Evolutionary conservation across 2,888 invertebrate species (phyloP).

Genomic region (Saturnia japonica): DNA sequence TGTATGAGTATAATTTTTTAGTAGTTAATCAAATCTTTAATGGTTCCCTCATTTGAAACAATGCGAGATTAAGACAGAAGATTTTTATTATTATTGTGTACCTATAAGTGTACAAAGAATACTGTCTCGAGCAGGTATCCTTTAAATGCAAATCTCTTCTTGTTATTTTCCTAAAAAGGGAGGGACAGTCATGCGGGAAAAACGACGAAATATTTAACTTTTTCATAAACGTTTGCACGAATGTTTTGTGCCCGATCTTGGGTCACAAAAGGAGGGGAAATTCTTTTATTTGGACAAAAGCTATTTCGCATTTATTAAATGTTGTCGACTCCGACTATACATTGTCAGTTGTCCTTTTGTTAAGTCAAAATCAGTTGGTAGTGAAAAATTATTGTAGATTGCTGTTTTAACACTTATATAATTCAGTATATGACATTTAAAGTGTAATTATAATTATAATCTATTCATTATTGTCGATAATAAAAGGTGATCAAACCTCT

Average conservation of each 20-base stretch:
- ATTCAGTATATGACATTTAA: slow-evolving; percentile 1
- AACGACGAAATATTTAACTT: slow-evolving; percentile 59
- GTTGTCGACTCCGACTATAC: slow-evolving; percentile 54
- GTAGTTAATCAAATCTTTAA: neutral
- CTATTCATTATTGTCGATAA: neutral
- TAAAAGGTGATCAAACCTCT: no score
- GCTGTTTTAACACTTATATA: neutral
- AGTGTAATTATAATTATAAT: neutral
- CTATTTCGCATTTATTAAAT: slow-evolving; percentile 66
- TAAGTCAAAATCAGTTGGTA: neutral
- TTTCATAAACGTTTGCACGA: slow-evolving; percentile 66
- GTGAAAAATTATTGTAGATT: slow-evolving; percentile 1
- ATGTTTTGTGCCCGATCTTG: slow-evolving; percentile 62
- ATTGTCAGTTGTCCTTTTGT: neutral
- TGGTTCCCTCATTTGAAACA: no score
- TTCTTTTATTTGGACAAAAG: slow-evolving; percentile 58
- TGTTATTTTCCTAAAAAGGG: slow-evolving; percentile 41
- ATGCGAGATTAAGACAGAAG: no score
- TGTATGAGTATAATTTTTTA: neutral
- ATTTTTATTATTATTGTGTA: slow-evolving; percentile 26
- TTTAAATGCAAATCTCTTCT: slow-evolving; percentile 58
- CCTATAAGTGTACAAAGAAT: slow-evolving; percentile 26
- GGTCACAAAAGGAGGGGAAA: slow-evolving; percentile 57
- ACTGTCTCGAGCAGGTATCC: slow-evolving; percentile 29
- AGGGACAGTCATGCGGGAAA: slow-evolving; percentile 44